Evolutionary conservation across 2,113 vertebrate genomes (phyloP).

Genomic region (Ptilonorhynchus violaceus): DNA sequence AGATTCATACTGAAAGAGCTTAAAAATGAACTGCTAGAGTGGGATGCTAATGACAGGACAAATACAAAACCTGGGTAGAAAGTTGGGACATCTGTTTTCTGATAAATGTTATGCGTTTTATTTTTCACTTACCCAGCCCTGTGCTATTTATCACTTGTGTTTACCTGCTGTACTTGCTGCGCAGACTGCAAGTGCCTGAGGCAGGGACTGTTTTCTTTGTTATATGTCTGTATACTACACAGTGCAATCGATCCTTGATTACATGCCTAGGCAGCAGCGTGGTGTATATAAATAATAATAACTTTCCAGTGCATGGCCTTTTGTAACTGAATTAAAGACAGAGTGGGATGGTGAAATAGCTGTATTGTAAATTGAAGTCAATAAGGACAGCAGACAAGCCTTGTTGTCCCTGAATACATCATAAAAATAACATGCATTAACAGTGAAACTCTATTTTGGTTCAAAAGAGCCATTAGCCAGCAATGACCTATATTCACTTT

Average conservation of each 20-base stretch:
- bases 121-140: neutral
- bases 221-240: neutral
- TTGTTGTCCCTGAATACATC: neutral
- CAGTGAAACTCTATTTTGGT: neutral
- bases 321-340: neutral
- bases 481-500: neutral
- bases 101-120: neutral
- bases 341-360: neutral
- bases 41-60: neutral
- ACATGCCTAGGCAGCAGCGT: neutral
- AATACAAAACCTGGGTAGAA: neutral
- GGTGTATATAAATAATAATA: slow-evolving; percentile 24
- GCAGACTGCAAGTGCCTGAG: neutral
- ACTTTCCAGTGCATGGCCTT: neutral
- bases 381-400: neutral
- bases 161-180: neutral
- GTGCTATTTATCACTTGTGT: neutral
- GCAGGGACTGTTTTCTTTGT: slow-evolving; percentile 27
- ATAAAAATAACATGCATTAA: neutral
- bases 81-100: neutral
- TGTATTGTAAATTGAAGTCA: neutral
- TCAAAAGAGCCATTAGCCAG: neutral
- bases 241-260: neutral
- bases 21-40: neutral
- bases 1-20: neutral